Percentiles rank a stretch among this genome's conserved stretches.
These are phyloP conservation scores for Zaprionus gabonicus DNA, from an alignment of 1,140 invertebrate species.

Conservation along the genomic window DNA sequence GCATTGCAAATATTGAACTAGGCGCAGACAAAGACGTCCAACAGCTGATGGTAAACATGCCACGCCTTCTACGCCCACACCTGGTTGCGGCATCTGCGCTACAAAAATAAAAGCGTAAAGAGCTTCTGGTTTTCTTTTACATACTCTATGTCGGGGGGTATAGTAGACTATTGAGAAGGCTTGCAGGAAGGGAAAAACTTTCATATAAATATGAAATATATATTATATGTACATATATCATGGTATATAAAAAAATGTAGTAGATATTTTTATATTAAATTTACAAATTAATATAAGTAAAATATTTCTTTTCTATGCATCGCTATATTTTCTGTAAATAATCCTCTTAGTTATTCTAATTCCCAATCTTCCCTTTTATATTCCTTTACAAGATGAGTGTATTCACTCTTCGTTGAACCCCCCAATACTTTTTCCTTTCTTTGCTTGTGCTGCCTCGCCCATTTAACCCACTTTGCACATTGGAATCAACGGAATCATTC, in stretches of 20 bases:
- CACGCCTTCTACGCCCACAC: not conserved
- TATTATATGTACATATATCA: not conserved
- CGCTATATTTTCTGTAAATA: too few relatives aligned
- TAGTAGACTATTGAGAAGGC: not conserved
- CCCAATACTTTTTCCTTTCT: not conserved
- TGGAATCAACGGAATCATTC: constrained; percentile 48
- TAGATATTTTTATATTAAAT: too few relatives aligned
- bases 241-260: not conserved
- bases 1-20: constrained; percentile 52
- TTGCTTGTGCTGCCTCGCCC: constrained; percentile 19
- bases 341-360: too few relatives aligned
- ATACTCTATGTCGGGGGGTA: constrained; percentile 7
- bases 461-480: constrained; percentile 58
- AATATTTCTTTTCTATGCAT: too few relatives aligned
- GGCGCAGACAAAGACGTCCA: constrained; percentile 28
- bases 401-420: not conserved
- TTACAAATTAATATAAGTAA: too few relatives aligned
- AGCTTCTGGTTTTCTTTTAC: constrained; percentile 49
- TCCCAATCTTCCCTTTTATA: not conserved
- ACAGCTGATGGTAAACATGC: constrained; percentile 50
- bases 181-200: not conserved
- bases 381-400: not conserved
- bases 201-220: too few relatives aligned
- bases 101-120: constrained; percentile 22
- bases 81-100: not conserved